phyloP scores from a whole-genome alignment of 1,140 invertebrate genomes.

The Tenebrio molitor region DNA sequence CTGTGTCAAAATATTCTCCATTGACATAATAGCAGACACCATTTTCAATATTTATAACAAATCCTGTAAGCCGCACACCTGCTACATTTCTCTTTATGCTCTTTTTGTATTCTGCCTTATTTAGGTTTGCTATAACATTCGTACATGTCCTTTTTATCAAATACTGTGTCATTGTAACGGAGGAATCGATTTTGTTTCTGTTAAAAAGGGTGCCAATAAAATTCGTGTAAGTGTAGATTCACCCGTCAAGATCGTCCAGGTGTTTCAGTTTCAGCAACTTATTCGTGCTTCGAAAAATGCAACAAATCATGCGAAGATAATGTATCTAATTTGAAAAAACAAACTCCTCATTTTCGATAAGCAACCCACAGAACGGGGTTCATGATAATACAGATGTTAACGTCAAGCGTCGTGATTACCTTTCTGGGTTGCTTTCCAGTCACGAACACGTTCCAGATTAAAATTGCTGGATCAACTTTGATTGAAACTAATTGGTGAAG shows the following conservation, averaged over 20 bases:
- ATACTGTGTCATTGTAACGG: not conserved
- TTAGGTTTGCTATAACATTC: not conserved
- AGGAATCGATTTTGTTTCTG: not conserved
- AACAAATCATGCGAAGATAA: too few relatives aligned
- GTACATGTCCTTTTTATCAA: not conserved
- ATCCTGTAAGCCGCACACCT: slow-evolving; percentile 9
- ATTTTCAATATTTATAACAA: not conserved
- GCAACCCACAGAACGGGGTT: not conserved
- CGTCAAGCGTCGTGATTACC: slow-evolving; percentile 24
- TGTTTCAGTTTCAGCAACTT: too few relatives aligned
- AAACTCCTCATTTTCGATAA: too few relatives aligned
- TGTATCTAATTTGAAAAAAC: too few relatives aligned
- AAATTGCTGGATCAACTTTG: slow-evolving; percentile 33
- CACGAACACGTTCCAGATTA: slow-evolving; percentile 33
- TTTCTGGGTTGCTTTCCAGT: slow-evolving; percentile 30
- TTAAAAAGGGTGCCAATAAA: too few relatives aligned
- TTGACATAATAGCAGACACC: not conserved
- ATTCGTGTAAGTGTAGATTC: too few relatives aligned
- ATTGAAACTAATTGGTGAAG: slow-evolving; percentile 35
- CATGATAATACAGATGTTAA: slow-evolving; percentile 32
- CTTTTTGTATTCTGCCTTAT: not conserved
- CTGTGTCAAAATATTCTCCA: too few relatives aligned
- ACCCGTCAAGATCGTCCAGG: too few relatives aligned
- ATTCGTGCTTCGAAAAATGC: too few relatives aligned
- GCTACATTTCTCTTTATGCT: slow-evolving; percentile 9